Evolutionary conservation across 1,140 invertebrate species (phyloP), one percentile per base, ranked within the genome.

Genomic region (Drosophila sp.): DNA sequence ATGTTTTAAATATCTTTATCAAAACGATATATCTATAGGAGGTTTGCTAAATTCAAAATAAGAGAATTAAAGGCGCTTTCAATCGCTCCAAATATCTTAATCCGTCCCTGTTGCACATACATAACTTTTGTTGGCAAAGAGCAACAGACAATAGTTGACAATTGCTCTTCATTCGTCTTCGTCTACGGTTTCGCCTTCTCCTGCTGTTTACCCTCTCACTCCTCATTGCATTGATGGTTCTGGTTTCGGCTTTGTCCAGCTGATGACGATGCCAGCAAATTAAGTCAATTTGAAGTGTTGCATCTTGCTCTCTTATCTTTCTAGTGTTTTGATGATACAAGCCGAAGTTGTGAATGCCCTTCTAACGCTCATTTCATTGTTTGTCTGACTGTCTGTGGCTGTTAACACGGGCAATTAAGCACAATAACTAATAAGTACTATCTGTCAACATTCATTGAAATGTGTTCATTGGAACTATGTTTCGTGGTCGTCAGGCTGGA

Each of bases 91-190:
- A 2, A 38, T 11, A 38, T 50, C 8, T 8, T 50, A 27, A 27
- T 25, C 23, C 44, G 44, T 27, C 23, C 44, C 44, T 50, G 44
- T 27, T 50, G 44, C 44, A 47, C 41, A 50, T 27, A n/a, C 44
- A 50, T 50, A 6, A 7, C 23, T 50, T 50, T 27, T 50, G 44
- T 27, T 50, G 44, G 44, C 7, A 25, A 50, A 25, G 44, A 50
- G 23, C 25, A 50, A 25, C 23, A 50, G 23, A 8, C 44, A 50
- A 50, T 27, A 50, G 44, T 27, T 50, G 44, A 50, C 44, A 50
- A 50, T 50, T 50, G 44, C 44, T 50, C 44, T 50, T 50, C 25
- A 50, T 27, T 25, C 44, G 44, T 50, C 41, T 47, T 47, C 6
- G 41, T 47, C 44, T 27, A 25, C 7, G n/a, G 44, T 50, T 50